phyloP scores from a whole-genome alignment of 2,888 invertebrate species.

The Nomada flava region DNA sequence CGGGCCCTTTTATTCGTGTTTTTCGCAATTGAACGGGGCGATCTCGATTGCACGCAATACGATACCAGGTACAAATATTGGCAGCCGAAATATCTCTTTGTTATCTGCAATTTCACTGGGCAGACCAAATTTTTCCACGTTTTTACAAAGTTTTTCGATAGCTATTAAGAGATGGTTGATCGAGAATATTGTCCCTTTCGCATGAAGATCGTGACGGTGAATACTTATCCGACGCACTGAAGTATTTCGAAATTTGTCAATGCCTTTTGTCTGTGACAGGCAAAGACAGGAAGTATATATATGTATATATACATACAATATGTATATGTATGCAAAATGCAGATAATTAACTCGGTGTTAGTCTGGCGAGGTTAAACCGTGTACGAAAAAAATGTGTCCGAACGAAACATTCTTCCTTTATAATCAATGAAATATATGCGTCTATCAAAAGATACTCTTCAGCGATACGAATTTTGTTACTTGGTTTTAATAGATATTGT shows the following conservation, averaged over 20 bases:
- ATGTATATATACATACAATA: background rate
- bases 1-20: background rate
- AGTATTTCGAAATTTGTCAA: background rate
- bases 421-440: background rate
- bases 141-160: conserved; percentile 9
- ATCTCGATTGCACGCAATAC: conserved; percentile 4
- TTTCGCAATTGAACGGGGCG: background rate
- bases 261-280: background rate
- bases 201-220: background rate
- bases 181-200: background rate
- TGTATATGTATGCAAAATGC: no score
- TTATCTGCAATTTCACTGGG: background rate
- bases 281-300: background rate
- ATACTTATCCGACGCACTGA: background rate
- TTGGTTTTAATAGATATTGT: no score
- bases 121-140: conserved; percentile 1
- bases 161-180: background rate
- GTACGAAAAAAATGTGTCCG: background rate
- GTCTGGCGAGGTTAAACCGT: background rate
- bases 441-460: no score
- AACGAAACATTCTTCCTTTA: background rate
- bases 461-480: no score
- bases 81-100: conserved; percentile 5
- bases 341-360: background rate
- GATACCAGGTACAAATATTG: background rate